Evolutionary conservation across 1,140 invertebrate species (phyloP).

Genomic region (Pseudomyrmex cubaensis): DNA sequence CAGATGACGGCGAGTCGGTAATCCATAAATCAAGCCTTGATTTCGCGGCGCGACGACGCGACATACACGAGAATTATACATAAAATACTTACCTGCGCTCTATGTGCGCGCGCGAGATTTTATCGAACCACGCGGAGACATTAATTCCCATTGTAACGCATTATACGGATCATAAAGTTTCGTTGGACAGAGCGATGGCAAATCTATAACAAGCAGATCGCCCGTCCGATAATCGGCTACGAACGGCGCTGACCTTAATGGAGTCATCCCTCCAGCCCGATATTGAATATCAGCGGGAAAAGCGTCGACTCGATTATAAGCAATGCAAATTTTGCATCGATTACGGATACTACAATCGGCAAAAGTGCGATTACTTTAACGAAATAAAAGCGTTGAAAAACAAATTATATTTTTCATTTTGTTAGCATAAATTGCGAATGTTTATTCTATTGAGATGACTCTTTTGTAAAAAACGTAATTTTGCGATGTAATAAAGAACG

Average conservation of each 20-base stretch:
- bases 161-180: slow-evolving; percentile 71
- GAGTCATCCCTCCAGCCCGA: slow-evolving; percentile 31
- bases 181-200: slow-evolving; percentile 47
- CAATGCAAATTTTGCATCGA: slow-evolving; percentile 15
- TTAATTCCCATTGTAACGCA: slow-evolving; percentile 72
- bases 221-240: slow-evolving; percentile 63
- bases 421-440: background rate
- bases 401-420: slow-evolving; percentile 6
- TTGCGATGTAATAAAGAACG: too few species aligned
- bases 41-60: slow-evolving; percentile 65
- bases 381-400: background rate
- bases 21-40: slow-evolving; percentile 70
- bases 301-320: background rate
- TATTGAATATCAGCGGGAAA: slow-evolving; percentile 45
- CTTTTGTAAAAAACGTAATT: too few species aligned
- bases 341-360: slow-evolving; percentile 17
- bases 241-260: slow-evolving; percentile 40
- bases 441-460: background rate
- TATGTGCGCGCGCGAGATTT: slow-evolving; percentile 55
- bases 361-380: background rate
- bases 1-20: slow-evolving; percentile 24
- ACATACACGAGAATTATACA: slow-evolving; percentile 62
- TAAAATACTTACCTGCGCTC: slow-evolving; percentile 60
- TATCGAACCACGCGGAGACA: slow-evolving; percentile 65
- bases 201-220: slow-evolving; percentile 67